A percentile compares a stretch with the other conserved stretches of the same genome.
Conservation (phyloP, 2,113 vertebrate genomes). For the Tautogolabrus adspersus region DNA sequence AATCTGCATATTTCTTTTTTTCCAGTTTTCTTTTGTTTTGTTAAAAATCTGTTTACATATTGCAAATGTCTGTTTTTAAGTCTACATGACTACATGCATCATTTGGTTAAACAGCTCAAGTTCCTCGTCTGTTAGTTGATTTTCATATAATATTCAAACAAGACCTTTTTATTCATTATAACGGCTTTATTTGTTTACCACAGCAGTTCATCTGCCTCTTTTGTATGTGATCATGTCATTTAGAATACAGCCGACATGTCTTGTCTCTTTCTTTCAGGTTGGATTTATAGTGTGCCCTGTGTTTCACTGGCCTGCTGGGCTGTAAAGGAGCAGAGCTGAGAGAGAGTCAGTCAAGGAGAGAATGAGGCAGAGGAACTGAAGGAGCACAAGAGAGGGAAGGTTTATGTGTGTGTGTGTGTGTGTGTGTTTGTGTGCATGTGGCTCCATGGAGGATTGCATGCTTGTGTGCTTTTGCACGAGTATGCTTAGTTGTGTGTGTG, state of each 20-base stretch:
- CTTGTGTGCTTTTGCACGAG: constrained; percentile 1
- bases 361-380: constrained; percentile 15
- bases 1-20: too few relatives aligned
- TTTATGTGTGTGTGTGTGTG: constrained; percentile 14
- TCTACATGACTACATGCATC: too few relatives aligned
- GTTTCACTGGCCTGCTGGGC: constrained; percentile 37
- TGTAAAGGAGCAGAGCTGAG: constrained; percentile 17
- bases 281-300: constrained; percentile 39
- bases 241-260: constrained; percentile 4
- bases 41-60: too few relatives aligned
- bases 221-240: constrained; percentile 1
- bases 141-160: neutral
- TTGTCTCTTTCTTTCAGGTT: constrained; percentile 11
- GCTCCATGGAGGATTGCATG: neutral
- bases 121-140: too few relatives aligned
- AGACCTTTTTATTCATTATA: neutral
- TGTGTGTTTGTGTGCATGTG: neutral
- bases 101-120: too few relatives aligned
- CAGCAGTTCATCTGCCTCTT: neutral
- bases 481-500: constrained; percentile 2
- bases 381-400: constrained; percentile 15
- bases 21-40: too few relatives aligned
- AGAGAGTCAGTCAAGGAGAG: constrained; percentile 7
- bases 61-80: too few relatives aligned
- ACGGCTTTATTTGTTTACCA: neutral